Percentiles rank a stretch among this genome's conserved stretches.
phyloP scores from a whole-genome alignment of 2,113 vertebrate species.

The Anarhynchus alexandrinus region DNA sequence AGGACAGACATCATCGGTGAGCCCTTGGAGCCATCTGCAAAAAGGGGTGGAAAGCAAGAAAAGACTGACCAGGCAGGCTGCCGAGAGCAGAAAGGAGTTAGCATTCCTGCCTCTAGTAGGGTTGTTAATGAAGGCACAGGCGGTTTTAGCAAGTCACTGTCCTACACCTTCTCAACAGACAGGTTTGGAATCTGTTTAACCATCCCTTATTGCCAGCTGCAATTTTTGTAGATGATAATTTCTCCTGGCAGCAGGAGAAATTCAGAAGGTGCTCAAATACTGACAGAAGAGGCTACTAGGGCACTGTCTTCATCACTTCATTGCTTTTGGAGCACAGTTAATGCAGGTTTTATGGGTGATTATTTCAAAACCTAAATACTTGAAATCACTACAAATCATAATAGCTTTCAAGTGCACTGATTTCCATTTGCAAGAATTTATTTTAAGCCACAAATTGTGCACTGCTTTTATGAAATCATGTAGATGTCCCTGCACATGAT shows the following conservation, averaged over 20 bases:
- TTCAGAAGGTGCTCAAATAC: slow-evolving; percentile 6
- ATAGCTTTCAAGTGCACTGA: slow-evolving; percentile 2
- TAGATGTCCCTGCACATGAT: neutral
- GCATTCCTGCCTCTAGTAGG: neutral
- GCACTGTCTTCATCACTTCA: neutral
- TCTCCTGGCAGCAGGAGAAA: slow-evolving; percentile 1
- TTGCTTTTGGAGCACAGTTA: neutral
- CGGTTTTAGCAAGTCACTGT: neutral
- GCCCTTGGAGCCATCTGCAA: neutral
- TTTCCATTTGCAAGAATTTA: slow-evolving; percentile 37
- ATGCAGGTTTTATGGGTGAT: slow-evolving; percentile 11
- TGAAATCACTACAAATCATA: slow-evolving; percentile 30
- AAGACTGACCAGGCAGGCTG: neutral
- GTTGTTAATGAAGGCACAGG: neutral
- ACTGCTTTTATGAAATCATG: neutral
- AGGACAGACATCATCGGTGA: fast-evolving
- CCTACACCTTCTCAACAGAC: neutral
- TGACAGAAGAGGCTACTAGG: neutral
- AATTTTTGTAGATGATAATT: neutral
- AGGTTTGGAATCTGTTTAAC: neutral
- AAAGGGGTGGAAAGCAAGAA: neutral
- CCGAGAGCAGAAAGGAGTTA: neutral
- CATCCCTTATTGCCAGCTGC: neutral
- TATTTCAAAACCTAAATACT: slow-evolving; percentile 44
- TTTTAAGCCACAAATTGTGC: slow-evolving; percentile 26